Conservation (phyloP, 2,113 vertebrate species). For the Eubucco bourcierii region DNA sequence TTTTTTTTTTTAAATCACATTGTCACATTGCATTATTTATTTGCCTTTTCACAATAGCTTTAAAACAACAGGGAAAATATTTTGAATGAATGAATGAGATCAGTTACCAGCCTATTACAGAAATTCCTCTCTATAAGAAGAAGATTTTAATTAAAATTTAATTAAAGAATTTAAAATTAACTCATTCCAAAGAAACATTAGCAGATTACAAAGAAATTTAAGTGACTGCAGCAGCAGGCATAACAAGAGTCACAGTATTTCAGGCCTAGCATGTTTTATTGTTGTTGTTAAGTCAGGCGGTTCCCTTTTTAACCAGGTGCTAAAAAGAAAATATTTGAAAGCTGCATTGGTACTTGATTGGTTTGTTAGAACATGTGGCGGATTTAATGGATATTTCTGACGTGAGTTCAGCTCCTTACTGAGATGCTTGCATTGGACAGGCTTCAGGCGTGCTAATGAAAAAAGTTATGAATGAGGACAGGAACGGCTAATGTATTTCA, state of each 20-base stretch:
- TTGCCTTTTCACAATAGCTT: neutral
- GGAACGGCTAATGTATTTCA: neutral
- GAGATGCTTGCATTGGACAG: conserved; percentile 53
- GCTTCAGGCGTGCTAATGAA: conserved; percentile 61
- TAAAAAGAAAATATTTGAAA: conserved; percentile 51
- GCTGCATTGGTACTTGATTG: conserved; percentile 42
- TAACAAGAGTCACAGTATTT: neutral
- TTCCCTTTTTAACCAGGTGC: conserved; percentile 23
- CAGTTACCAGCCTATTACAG: neutral
- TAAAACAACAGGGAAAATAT: neutral
- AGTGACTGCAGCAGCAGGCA: neutral
- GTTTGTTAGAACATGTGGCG: conserved; percentile 63
- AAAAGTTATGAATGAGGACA: neutral
- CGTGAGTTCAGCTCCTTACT: conserved; percentile 48
- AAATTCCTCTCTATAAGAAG: neutral
- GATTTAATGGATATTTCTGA: conserved; percentile 68
- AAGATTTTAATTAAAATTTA: neutral
- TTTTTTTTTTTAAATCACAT: neutral
- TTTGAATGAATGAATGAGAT: neutral
- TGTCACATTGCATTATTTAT: neutral
- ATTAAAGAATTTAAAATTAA: neutral
- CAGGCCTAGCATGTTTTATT: neutral
- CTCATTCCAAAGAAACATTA: neutral
- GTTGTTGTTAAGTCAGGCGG: neutral
- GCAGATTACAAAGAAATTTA: neutral